These are phyloP conservation scores for Oryzias sinensis DNA, from an alignment of 2,797 vertebrate species.

Conservation along the genomic window DNA sequence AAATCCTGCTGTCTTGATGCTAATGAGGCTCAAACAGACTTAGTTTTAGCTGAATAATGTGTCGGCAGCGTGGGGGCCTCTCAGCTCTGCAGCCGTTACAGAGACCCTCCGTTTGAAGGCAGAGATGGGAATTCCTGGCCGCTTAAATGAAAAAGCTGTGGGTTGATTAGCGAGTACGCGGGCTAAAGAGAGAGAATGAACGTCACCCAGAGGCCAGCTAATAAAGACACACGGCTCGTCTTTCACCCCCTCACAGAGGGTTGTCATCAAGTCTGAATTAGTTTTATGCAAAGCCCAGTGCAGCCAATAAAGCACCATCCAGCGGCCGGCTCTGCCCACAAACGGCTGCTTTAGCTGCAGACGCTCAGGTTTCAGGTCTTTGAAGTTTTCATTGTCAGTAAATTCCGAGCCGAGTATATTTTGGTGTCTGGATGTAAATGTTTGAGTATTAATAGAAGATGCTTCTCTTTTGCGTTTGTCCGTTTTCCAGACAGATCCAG, in stretches of 20 bases:
- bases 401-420: constrained; percentile 74
- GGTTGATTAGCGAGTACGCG: constrained; percentile 33
- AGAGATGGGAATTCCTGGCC: constrained; percentile 60
- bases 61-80: constrained; percentile 35
- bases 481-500: constrained; percentile 1
- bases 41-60: constrained; percentile 12
- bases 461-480: constrained; percentile 12
- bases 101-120: constrained; percentile 51
- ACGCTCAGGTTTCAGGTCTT: constrained; percentile 69
- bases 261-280: constrained; percentile 76
- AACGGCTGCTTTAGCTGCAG: constrained; percentile 45
- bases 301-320: constrained; percentile 59
- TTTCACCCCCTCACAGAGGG: constrained; percentile 54
- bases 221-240: constrained; percentile 71
- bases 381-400: constrained; percentile 75
- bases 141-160: constrained; percentile 57
- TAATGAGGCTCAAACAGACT: constrained; percentile 12
- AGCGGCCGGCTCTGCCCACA: constrained; percentile 24
- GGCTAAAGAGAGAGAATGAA: constrained; percentile 50
- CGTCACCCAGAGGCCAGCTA: constrained; percentile 58
- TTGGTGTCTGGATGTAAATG: constrained; percentile 57
- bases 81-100: constrained; percentile 37
- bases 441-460: background rate
- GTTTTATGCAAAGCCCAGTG: constrained; percentile 58
- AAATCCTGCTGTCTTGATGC: constrained; percentile 17